These are phyloP conservation scores for Oryctes rhinoceros DNA, from an alignment of 1,140 invertebrate genomes.

Conservation along the genomic window DNA sequence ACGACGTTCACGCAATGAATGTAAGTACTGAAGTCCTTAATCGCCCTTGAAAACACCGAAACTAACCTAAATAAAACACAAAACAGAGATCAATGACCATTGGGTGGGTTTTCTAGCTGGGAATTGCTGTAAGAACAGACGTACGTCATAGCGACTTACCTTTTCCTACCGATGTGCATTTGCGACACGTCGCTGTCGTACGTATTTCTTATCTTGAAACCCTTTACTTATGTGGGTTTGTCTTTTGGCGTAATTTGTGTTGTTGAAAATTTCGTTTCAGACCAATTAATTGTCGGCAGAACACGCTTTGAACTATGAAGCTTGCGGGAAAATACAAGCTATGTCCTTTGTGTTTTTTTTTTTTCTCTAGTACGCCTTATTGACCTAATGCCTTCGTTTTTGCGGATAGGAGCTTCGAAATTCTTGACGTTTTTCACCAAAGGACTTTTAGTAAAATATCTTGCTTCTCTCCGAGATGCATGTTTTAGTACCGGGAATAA, in stretches of 20 bases:
- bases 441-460: background rate
- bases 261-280: constrained; percentile 24
- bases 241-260: constrained; percentile 35
- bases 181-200: background rate
- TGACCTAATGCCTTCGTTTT: constrained; percentile 33
- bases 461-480: too few relatives aligned
- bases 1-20: constrained; percentile 18
- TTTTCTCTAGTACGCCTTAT: background rate
- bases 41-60: constrained; percentile 13
- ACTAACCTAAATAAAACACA: constrained; percentile 35
- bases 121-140: background rate
- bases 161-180: background rate
- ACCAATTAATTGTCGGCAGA: constrained; percentile 4
- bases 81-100: constrained; percentile 40
- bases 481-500: too few relatives aligned
- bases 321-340: background rate
- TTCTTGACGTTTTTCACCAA: background rate
- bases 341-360: background rate
- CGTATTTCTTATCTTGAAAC: constrained; percentile 17
- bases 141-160: constrained; percentile 10
- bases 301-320: background rate
- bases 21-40: background rate
- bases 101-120: constrained; percentile 39
- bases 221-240: constrained; percentile 22
- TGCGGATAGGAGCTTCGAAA: background rate